Conservation (phyloP, 2,888 invertebrate genomes). For the Eretmocerus hayati region DNA sequence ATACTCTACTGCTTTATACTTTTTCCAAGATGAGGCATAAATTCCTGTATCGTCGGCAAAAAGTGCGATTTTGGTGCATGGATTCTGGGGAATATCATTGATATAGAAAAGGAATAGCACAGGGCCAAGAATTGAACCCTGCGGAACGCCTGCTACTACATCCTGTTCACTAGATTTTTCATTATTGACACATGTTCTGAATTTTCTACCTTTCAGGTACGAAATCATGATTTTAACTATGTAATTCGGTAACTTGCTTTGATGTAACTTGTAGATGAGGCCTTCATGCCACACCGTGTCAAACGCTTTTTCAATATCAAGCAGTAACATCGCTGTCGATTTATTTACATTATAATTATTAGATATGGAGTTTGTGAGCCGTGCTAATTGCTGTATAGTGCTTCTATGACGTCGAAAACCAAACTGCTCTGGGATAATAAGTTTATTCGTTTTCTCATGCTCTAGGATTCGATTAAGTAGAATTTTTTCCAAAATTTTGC, state of each 20-base stretch:
- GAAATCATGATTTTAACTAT: background rate
- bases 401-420: slow-evolving; percentile 1
- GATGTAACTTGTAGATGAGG: background rate
- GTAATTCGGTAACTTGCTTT: background rate
- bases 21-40: slow-evolving; percentile 8
- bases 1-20: background rate
- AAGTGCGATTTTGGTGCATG: slow-evolving; percentile 4
- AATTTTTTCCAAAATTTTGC: slow-evolving; percentile 5
- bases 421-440: background rate
- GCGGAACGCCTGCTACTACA: slow-evolving; percentile 11
- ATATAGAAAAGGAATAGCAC: slow-evolving; percentile 4
- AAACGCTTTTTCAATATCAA: background rate
- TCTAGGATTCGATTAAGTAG: slow-evolving; percentile 1
- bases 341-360: slow-evolving; percentile 4
- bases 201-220: slow-evolving; percentile 6
- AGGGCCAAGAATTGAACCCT: slow-evolving; percentile 12
- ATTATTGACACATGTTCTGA: slow-evolving; percentile 10
- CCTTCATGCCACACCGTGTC: background rate
- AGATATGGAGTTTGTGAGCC: background rate
- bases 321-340: background rate
- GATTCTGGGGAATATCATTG: slow-evolving; percentile 3
- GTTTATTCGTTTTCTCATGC: background rate
- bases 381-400: slow-evolving; percentile 1
- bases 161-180: background rate
- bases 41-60: slow-evolving; percentile 18